Conservation (phyloP, 2,113 vertebrate genomes). For the Beaufortia kweichowensis region DNA sequence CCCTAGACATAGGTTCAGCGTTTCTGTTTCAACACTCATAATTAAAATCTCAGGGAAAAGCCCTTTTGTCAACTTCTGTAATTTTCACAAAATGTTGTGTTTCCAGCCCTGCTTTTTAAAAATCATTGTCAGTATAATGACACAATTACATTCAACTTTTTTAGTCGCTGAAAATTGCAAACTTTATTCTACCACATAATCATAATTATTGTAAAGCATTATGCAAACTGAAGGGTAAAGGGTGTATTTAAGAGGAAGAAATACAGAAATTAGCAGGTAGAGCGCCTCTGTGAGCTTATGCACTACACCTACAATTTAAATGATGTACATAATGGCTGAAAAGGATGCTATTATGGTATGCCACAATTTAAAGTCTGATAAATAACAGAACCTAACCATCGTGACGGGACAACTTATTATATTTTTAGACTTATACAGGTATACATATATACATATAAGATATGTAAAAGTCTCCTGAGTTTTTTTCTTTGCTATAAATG, state of each 20-base stretch:
- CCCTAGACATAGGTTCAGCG: not conserved
- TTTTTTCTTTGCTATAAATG: not conserved
- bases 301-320: not conserved
- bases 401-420: too few species aligned
- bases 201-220: constrained; percentile 3
- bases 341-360: not conserved
- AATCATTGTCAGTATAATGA: not conserved
- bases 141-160: not conserved
- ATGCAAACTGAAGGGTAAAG: not conserved
- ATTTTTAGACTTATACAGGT: too few species aligned
- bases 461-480: not conserved
- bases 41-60: not conserved
- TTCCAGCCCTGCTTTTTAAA: not conserved
- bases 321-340: not conserved
- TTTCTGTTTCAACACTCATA: not conserved
- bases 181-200: constrained; percentile 21
- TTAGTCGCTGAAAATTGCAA: not conserved
- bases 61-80: not conserved
- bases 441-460: too few species aligned
- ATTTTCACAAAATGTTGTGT: not conserved
- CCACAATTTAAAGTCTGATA: not conserved
- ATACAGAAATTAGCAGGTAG: not conserved
- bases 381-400: not conserved
- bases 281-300: not conserved
- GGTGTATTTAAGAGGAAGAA: not conserved